Conservation (phyloP, 2,888 invertebrate species). For the Sarcophaga caerulescens region DNA sequence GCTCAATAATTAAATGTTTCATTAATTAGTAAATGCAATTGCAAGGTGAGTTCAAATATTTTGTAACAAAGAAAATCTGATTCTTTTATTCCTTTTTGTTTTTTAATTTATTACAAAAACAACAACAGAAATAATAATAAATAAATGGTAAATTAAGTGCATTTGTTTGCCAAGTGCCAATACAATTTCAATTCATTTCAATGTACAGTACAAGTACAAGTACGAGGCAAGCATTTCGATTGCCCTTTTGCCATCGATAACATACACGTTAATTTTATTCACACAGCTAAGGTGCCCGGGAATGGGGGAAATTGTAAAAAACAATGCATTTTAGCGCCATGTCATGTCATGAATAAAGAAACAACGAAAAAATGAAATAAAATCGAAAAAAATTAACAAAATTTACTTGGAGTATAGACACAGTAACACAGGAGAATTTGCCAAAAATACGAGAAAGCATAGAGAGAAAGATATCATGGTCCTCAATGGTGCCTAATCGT, state of each 20-base stretch:
- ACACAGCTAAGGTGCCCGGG: not conserved
- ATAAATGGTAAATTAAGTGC: conserved; percentile 40
- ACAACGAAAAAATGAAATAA: not conserved
- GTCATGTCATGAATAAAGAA: conserved; percentile 4
- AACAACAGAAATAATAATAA: not conserved
- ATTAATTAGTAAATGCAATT: conserved; percentile 52
- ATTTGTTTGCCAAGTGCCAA: conserved; percentile 1
- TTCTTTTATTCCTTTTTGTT: not conserved
- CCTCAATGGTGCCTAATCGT: not conserved
- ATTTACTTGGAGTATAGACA: conserved; percentile 7
- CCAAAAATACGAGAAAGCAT: not conserved
- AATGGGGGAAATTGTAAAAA: not conserved
- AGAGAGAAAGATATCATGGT: no score
- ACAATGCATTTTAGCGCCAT: not conserved
- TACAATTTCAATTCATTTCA: not conserved
- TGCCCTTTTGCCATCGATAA: not conserved
- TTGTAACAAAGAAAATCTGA: no score
- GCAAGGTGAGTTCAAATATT: conserved; percentile 37
- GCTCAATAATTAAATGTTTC: conserved; percentile 42
- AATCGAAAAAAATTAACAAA: not conserved
- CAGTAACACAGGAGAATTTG: conserved; percentile 26
- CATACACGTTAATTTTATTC: not conserved
- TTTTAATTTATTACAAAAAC: not conserved
- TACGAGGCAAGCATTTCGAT: not conserved
- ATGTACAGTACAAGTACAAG: not conserved